Base-by-base conservation (phyloP, 2,797 vertebrate genomes). In the Orientallactaga sibirica region DNA sequence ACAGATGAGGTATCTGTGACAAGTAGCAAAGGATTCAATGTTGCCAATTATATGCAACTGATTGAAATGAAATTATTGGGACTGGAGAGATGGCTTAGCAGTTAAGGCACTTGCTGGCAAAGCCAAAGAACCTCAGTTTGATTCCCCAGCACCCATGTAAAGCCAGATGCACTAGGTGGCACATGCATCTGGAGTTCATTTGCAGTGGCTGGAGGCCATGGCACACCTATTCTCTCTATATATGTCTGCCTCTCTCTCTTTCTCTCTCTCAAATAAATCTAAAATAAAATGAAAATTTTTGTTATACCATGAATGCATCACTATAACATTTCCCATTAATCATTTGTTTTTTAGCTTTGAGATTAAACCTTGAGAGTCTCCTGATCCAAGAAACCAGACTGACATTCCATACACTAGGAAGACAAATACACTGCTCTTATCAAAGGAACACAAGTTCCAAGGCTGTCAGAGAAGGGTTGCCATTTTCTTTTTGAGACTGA, bases 51-150 rank as follows among this genome's bases (percentile, higher is more conserved):
- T 85, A 70, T 95, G 55, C 83, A 97, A 81, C 79, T 96, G 71
- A 97, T 97, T 97, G 96, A 97, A 98, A 97, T 76, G 3, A 97
- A 97, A 97, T 97, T 91, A 97, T 92, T 93, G 29, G 55, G 55
- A 12, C 55, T 58, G 55, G 55, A 58, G 55, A 58, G 55, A 58
- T 58, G 55, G 55, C 55, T 58, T 16, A 58, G 55, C 11, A 16
- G 55, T 58, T 58, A 58, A 55, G 55, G 55, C 55, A 58, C 55
- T 58, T 58, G 55, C 55, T 4, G 7, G 52, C 55, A 58, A 58
- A 58, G 55, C 55, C 55, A 14, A 58, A 58, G 12, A 12, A 58
- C 55, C 55, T 16, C 4, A 2, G 55, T 58, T 58, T 4, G 11
- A 58, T 58, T 58, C 55, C 55, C 11, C 55, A 58, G 55, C 15